phyloP scores from a whole-genome alignment of 2,888 invertebrate species.

The Callinectes sapidus region DNA sequence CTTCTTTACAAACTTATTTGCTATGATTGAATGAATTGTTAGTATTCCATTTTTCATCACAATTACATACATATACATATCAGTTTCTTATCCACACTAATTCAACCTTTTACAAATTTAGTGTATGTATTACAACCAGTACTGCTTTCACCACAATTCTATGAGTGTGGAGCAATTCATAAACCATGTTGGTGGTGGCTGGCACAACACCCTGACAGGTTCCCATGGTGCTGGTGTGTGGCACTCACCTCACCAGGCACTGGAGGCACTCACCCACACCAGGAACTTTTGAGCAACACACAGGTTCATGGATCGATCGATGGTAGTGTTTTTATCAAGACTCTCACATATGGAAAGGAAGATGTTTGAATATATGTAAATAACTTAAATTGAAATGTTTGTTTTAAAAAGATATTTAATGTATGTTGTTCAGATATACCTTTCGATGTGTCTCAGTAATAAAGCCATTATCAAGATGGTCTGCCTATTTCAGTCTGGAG shows the following conservation, averaged over 20 bases:
- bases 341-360: not conserved
- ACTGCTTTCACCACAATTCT: not conserved
- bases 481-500: not conserved
- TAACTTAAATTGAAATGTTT: conserved; percentile 2
- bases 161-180: not conserved
- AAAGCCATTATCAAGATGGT: not conserved
- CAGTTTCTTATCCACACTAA: not conserved
- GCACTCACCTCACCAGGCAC: not conserved
- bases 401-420: conserved; percentile 26
- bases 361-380: not conserved
- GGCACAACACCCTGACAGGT: no score
- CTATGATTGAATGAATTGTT: no score
- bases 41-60: no score
- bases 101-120: not conserved
- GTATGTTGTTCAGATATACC: conserved; percentile 10
- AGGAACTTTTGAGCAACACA: not conserved
- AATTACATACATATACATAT: no score
- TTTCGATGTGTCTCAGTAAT: conserved; percentile 2
- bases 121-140: not conserved
- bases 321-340: not conserved
- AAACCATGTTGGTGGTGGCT: no score
- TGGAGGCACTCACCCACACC: not conserved
- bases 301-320: not conserved
- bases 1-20: no score
- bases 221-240: not conserved